phyloP scores from a whole-genome alignment of 2,113 vertebrate species.

The Smithornis capensis region DNA sequence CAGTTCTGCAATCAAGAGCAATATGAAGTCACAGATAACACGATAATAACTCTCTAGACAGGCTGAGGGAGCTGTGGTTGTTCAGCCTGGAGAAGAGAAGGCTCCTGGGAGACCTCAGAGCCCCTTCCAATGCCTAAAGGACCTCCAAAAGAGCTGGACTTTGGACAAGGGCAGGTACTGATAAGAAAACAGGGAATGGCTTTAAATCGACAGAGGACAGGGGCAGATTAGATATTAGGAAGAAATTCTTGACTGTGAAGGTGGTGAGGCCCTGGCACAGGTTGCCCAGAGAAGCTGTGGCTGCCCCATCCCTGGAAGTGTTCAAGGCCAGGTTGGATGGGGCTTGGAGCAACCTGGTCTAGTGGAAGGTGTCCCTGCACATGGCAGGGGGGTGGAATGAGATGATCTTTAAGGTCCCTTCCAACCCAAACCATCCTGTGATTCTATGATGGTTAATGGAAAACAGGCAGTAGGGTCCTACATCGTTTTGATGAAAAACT shows the following conservation, averaged over 20 bases:
- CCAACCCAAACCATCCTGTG: background rate
- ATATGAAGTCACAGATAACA: background rate
- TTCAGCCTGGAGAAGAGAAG: background rate
- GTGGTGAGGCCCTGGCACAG: background rate
- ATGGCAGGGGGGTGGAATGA: background rate
- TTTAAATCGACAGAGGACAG: background rate
- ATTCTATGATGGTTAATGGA: background rate
- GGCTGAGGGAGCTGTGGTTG: background rate
- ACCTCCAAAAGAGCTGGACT: background rate
- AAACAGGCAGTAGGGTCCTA: background rate
- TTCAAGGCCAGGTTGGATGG: rapidly evolving
- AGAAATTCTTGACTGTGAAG: background rate
- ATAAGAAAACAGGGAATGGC: background rate
- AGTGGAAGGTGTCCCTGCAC: background rate
- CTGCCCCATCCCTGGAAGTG: background rate
- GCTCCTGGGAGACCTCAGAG: background rate
- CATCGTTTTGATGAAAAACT: background rate
- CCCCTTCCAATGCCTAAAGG: background rate
- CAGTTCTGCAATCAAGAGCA: background rate
- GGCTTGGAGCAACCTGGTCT: background rate
- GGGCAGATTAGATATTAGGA: background rate
- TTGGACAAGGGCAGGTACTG: background rate
- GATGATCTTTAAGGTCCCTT: background rate
- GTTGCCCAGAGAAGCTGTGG: background rate
- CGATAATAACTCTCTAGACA: background rate